Evolutionary conservation across 2,797 vertebrate genomes (phyloP), one percentile per base, ranked within the genome.

Genomic region (Hirundo rustica): DNA sequence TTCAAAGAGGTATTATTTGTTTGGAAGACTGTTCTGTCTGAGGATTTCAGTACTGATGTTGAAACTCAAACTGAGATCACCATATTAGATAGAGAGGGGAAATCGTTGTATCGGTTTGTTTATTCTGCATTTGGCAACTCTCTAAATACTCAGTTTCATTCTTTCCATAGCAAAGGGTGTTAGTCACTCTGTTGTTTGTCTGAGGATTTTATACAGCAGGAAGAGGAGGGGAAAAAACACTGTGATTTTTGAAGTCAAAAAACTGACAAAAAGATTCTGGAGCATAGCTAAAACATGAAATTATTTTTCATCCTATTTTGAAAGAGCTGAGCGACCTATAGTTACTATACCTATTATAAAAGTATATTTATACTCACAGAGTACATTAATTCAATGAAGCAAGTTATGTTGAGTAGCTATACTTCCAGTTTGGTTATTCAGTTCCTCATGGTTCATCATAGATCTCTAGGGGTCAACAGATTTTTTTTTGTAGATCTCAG

Each of bases 171-270:
- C 89, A 88, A 92, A 94, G 73, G 10, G 53, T 61, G 64, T 96
- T 96, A 96, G 91, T 95, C 94, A 93, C 77, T 95, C 78, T 88
- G 83, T 81, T 92, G 66, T 94, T 94, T 95, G 77, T 60, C 85
- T 90, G 60, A 88, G 65, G 68, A 84, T 92, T 96, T 96, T 76
- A 76, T 73, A 51, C 4, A 67, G 27, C 57, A 95, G 76, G 21
- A 85, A 53, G 34, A 92, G 88, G 16, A 73, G 14, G 38, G 34
- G 47, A 76, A 65, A 89, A 89, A 77, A 26, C 9, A 54, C 29
- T 8, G 25, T 64, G 47, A 64, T 71, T 93, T 70, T 58, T 78
- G 53, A 92, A 83, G 72, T 85, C 42, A 29, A 62, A 62, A 86
- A 94, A 25, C 67, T 73, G 71, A 70, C 32, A 67, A 55, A 77